Evolutionary conservation across 2,888 invertebrate genomes (phyloP), one percentile per base, ranked within the genome.

Genomic region (Syrista parreyssii): DNA sequence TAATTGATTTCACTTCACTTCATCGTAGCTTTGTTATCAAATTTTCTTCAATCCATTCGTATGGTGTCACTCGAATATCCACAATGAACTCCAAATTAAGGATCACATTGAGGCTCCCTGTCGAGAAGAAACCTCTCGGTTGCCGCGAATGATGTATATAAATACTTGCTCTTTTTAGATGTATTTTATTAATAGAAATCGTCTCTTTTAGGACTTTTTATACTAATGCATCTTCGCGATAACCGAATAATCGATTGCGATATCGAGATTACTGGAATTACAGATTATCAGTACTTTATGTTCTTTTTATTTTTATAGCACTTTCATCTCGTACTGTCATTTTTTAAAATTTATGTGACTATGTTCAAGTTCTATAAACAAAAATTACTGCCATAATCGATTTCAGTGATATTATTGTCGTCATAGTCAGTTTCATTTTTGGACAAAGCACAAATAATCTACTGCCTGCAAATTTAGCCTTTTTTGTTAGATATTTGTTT

Each of bases 191-290:
- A 78, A 82, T 79, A 80, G 76, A 74, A 79, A 80, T 73, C 76
- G 78, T 79, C 76, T 79, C 76, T 82, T 76, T 79, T 75, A 77
- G 78, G 73, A 81, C 78, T 83, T 83, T 55, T 83, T 83, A 81
- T 83, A 82, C 82, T 73, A 77, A 81, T 55, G 76, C 79, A 80
- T 82, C 78, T 79, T 78, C 76, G 77, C 80, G 78, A 79, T 83
- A 76, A 72, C 34, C 75, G 40, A 77, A 74, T 36, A 55, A 74
- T 74, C 74, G 76, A 76, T 35, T 34, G 68, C 79, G 76, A 76
- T 77, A 76, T 72, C 78, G 79, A 77, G 78, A 78, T 79, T 34
- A 83, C 79, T 78, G 80, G 79, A 80, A 36, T 55, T 15, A 2
- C 40, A 55, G 6, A 55, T 55, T 55, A 55, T 55, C 40, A 1